phyloP scores from a whole-genome alignment of 2,113 vertebrate genomes.

The Cnemophilus loriae region DNA sequence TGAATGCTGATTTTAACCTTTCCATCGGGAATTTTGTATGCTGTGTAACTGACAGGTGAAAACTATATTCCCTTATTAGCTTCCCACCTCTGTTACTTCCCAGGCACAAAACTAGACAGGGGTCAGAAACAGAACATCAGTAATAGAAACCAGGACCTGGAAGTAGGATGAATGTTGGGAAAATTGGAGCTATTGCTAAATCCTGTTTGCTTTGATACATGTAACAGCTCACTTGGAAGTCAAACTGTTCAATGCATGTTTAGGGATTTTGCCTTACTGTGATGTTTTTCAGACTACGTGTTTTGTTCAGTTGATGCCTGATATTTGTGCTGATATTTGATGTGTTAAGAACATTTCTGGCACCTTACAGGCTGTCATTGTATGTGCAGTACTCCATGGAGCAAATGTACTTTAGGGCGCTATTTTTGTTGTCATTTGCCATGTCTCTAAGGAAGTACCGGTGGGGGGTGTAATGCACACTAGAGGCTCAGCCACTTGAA shows the following conservation, averaged over 20 bases:
- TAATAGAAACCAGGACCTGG: background rate
- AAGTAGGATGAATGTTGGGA: background rate
- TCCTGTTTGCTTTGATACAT: background rate
- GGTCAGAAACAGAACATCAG: background rate
- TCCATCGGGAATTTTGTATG: background rate
- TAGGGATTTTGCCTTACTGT: background rate
- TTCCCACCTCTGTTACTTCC: background rate
- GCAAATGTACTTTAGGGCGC: background rate
- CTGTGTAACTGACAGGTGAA: background rate
- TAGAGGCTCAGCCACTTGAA: background rate
- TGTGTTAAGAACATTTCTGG: background rate
- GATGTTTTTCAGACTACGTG: background rate
- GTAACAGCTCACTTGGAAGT: background rate
- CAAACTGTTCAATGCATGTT: background rate
- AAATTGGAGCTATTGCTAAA: background rate
- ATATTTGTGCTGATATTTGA: background rate
- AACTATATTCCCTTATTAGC: background rate
- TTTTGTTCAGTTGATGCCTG: background rate
- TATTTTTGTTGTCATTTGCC: background rate
- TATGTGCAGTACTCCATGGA: background rate
- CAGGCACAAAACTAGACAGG: background rate
- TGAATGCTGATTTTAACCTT: constrained; percentile 9
- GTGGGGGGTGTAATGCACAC: background rate
- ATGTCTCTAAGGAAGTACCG: background rate
- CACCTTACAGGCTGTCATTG: background rate